Percentiles rank a stretch among this genome's conserved stretches.
phyloP scores from a whole-genome alignment of 2,113 vertebrate species.

The Myrmecobius fasciatus region DNA sequence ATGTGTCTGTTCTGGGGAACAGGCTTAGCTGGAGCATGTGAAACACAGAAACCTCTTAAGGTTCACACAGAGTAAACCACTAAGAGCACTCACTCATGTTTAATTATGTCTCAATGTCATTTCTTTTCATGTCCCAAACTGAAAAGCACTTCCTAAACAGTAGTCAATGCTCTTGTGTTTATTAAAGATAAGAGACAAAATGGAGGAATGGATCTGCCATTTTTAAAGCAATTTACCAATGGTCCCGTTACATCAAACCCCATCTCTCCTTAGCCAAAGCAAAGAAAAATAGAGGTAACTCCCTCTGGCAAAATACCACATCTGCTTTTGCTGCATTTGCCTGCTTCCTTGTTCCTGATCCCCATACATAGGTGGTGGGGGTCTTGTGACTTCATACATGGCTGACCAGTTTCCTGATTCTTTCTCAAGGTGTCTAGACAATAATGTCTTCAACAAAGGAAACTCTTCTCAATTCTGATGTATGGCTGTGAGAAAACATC shows the following conservation, averaged over 20 bases:
- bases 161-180: not conserved
- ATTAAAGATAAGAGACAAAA: not conserved
- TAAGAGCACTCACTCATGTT: not conserved
- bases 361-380: not conserved
- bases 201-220: not conserved
- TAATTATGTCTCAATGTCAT: not conserved
- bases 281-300: not conserved
- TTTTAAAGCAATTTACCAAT: not conserved
- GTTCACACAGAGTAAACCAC: not conserved
- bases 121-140: not conserved
- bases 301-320: slow-evolving; percentile 20
- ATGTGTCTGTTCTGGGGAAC: not conserved
- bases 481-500: not conserved
- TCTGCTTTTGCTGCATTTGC: slow-evolving; percentile 33
- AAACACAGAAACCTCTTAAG: not conserved
- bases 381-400: not conserved
- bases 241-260: not conserved
- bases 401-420: not conserved
- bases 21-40: not conserved
- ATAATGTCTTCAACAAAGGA: not conserved
- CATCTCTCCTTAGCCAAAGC: not conserved
- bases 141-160: not conserved
- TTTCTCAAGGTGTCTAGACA: not conserved
- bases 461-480: not conserved
- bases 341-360: not conserved